phyloP scores from a whole-genome alignment of 2,888 invertebrate genomes.

The Sesia apiformis region DNA sequence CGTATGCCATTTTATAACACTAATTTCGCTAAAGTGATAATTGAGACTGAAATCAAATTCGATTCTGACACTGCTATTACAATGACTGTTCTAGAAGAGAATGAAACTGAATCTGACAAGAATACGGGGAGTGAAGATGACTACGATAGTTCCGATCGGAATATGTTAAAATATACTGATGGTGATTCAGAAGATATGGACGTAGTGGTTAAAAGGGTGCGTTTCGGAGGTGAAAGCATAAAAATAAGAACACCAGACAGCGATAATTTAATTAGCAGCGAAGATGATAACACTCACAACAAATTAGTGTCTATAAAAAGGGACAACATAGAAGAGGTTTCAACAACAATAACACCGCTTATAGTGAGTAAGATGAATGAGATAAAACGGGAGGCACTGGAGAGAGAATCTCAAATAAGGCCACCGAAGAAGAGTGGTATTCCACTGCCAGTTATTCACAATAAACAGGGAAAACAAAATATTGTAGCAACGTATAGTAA shows the following conservation, averaged over 20 bases:
- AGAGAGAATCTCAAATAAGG: slow-evolving; percentile 28
- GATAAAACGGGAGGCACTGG: slow-evolving; percentile 40
- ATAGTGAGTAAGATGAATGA: slow-evolving; percentile 46
- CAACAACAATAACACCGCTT: slow-evolving; percentile 28
- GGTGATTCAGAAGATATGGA: slow-evolving; percentile 76
- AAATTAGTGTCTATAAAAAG: slow-evolving; percentile 16
- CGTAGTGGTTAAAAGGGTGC: slow-evolving; percentile 79
- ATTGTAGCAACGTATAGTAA: slow-evolving; percentile 32
- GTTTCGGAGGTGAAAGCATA: slow-evolving; percentile 90
- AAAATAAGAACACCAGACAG: slow-evolving; percentile 91
- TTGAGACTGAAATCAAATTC: slow-evolving; percentile 89
- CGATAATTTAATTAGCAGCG: slow-evolving; percentile 78
- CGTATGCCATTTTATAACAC: slow-evolving; percentile 46
- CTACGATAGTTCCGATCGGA: slow-evolving; percentile 57
- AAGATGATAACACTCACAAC: slow-evolving; percentile 34
- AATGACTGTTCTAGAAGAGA: slow-evolving; percentile 87
- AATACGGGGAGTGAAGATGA: slow-evolving; percentile 61
- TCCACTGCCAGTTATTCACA: slow-evolving; percentile 54
- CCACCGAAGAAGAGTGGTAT: slow-evolving; percentile 50
- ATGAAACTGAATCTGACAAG: slow-evolving; percentile 60
- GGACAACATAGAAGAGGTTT: slow-evolving; percentile 29
- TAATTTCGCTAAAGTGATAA: slow-evolving; percentile 79
- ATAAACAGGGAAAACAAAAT: slow-evolving; percentile 29
- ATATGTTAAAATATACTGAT: slow-evolving; percentile 76
- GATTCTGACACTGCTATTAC: slow-evolving; percentile 87